A percentile compares a stretch with the other conserved stretches of the same genome.
Conservation (phyloP, 2,888 invertebrate genomes). For the Acrobasis suavella region DNA sequence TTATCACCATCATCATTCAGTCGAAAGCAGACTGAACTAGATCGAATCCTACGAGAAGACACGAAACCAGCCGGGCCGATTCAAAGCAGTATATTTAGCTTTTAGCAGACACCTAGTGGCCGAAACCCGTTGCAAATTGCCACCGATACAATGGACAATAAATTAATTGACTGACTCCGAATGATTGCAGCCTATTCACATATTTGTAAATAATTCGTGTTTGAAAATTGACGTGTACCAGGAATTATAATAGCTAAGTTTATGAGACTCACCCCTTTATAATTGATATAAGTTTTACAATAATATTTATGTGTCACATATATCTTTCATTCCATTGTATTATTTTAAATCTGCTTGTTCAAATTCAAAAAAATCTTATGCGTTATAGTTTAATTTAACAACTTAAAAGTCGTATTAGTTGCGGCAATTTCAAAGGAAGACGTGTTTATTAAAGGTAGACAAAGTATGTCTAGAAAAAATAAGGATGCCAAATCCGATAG, state of each 20-base stretch:
- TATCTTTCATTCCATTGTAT: background rate
- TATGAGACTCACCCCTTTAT: background rate
- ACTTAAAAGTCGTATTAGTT: no score
- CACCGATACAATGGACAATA: constrained; percentile 43
- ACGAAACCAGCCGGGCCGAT: background rate
- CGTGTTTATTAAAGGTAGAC: no score
- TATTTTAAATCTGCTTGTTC: background rate
- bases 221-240: constrained; percentile 1
- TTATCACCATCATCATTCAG: constrained; percentile 6
- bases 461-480: no score
- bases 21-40: constrained; percentile 13
- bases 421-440: no score
- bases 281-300: background rate
- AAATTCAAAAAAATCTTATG: no score
- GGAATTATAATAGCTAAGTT: constrained; percentile 1
- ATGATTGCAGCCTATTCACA: constrained; percentile 6
- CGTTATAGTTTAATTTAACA: no score
- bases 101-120: constrained; percentile 8
- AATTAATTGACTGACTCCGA: constrained; percentile 39
- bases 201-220: constrained; percentile 16
- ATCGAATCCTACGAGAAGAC: constrained; percentile 14
- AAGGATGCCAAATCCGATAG: no score
- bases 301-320: background rate
- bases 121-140: constrained; percentile 8
- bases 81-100: constrained; percentile 1